Base-by-base conservation (phyloP, 2,113 vertebrate genomes). In the Sceloporus undulatus region DNA sequence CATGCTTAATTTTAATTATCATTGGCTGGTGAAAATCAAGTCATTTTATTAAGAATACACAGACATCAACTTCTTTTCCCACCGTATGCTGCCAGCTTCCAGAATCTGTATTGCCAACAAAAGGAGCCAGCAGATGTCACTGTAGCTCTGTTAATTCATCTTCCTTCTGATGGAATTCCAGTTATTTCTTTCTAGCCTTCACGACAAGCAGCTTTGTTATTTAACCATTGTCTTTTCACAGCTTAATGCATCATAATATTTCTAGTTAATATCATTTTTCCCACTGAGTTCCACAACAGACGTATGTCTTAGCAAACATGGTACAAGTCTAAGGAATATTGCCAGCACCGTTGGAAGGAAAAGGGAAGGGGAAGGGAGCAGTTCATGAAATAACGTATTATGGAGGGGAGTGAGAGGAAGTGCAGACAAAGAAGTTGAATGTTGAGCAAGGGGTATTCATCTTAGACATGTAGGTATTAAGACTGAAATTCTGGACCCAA, bases 41-140 rank as follows among this genome's bases (percentile, higher is more conserved):
- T 84, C 19, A 52, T 85, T 94, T 95, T 93, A 87, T 91, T 92
- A 90, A 92, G 40, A 83, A 76, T 68, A 79, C 84, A 90, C 89
- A 95, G 88, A 38, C 0, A 2, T 74, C 91, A 82, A 80, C 89
- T 91, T 93, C 86, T 79, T 85, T 79, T 66, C 66, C 88, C 77
- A 65, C 54, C 84, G 82, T 87, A 65, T 59, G 0, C 0, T 0
- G 0, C 68, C 74, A 83, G 48, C 90, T 93, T 90, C 94, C 82
- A 90, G 52, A 77, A 83, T 75, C 66, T 76, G 84, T 56, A 77
- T 38, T 1, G 4, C 93, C 91, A 90, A 92, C 91, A 90, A 91
- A 34, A 95, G 75, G 91, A 92, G 90, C 97, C 97, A 97, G 97
- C 96, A 97, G 97, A 96, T 97, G 97, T 97, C 97, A 96, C 96